Conservation (phyloP, 2,888 invertebrate species). For the Rotaria socialis region DNA sequence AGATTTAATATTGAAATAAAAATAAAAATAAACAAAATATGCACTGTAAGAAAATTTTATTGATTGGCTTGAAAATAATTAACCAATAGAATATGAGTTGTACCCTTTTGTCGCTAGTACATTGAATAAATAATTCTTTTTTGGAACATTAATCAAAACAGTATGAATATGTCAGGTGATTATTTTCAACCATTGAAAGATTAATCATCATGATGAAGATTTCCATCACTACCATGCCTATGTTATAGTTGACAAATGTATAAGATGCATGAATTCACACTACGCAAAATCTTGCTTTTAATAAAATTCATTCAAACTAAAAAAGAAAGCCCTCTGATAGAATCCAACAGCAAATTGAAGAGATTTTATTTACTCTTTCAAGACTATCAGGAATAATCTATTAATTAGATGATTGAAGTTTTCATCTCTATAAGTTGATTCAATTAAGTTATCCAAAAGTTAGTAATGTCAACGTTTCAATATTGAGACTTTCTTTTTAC, state of each 20-base stretch:
- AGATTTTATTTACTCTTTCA: no score
- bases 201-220: neutral
- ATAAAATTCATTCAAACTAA: no score
- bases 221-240: neutral
- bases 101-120: neutral
- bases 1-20: neutral
- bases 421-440: no score
- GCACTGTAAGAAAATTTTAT: neutral
- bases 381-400: no score
- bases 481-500: no score
- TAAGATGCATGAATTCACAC: no score
- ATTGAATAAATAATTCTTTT: neutral
- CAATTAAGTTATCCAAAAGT: neutral
- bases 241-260: neutral
- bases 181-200: neutral
- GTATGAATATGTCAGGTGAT: neutral
- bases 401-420: no score
- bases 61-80: neutral
- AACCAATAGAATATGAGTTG: neutral
- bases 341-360: no score
- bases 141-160: neutral
- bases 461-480: neutral
- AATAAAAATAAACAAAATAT: conserved; percentile 13
- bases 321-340: no score
- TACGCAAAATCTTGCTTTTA: no score